Conservation (phyloP, 2,888 invertebrate genomes). For the Phasia obesa region DNA sequence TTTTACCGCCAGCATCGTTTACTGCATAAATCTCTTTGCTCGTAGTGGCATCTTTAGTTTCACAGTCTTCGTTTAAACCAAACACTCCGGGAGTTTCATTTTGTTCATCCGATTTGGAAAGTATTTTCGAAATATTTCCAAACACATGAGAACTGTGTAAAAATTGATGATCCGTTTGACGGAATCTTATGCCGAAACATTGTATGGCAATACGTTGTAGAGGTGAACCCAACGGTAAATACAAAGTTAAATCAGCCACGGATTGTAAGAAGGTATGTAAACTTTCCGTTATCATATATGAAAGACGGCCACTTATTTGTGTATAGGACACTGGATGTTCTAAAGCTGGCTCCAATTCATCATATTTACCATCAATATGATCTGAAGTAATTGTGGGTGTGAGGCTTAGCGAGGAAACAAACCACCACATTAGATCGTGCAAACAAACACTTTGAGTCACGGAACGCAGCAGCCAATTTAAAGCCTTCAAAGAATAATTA, state of each 20-base stretch:
- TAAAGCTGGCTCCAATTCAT: constrained; percentile 79
- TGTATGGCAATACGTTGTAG: constrained; percentile 95
- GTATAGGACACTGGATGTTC: constrained; percentile 92
- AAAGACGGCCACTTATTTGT: constrained; percentile 88
- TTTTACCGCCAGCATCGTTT: constrained; percentile 78
- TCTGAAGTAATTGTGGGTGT: constrained; percentile 82
- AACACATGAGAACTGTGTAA: constrained; percentile 95
- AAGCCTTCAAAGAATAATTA: constrained; percentile 94
- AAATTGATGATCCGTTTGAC: constrained; percentile 94
- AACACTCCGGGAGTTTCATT: constrained; percentile 83
- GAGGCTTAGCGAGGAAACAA: constrained; percentile 90
- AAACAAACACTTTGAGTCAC: constrained; percentile 95
- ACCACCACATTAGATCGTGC: constrained; percentile 98
- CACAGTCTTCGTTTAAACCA: constrained; percentile 74
- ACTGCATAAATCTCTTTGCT: constrained; percentile 74
- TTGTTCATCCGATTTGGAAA: constrained; percentile 94
- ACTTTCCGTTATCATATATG: constrained; percentile 87
- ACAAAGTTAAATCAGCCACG: constrained; percentile 94
- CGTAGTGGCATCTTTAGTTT: constrained; percentile 59
- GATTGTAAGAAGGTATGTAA: constrained; percentile 95
- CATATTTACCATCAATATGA: constrained; percentile 75
- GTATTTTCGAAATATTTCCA: constrained; percentile 96
- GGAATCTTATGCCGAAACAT: constrained; percentile 96
- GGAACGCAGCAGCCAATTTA: constrained; percentile 96
- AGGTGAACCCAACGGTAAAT: constrained; percentile 93